Evolutionary conservation across 2,797 vertebrate genomes (phyloP).

Genomic region (Hozukius guyotensis): DNA sequence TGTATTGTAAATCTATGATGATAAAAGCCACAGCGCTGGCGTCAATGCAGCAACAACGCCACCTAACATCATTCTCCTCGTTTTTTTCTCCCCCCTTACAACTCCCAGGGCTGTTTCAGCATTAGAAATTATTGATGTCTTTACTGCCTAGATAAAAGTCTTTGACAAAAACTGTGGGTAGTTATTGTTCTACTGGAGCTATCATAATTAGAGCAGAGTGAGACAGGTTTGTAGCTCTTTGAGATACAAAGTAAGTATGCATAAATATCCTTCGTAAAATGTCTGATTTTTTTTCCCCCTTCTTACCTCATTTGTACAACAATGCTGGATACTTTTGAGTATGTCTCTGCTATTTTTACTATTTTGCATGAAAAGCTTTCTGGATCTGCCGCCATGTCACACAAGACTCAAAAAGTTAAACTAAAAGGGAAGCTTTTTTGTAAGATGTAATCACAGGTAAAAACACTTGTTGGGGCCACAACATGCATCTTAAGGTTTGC

Average conservation of each 20-base stretch:
- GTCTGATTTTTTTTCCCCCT: not conserved
- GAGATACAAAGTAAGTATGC: slow-evolving; percentile 20
- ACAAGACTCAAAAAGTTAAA: slow-evolving; percentile 16
- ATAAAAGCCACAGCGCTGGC: slow-evolving; percentile 53
- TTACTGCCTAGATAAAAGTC: slow-evolving; percentile 72
- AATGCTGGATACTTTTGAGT: slow-evolving; percentile 14
- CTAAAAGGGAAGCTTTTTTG: not conserved
- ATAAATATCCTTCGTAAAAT: slow-evolving; percentile 2
- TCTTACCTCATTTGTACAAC: slow-evolving; percentile 1
- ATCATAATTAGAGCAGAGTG: slow-evolving; percentile 56
- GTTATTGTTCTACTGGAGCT: slow-evolving; percentile 59
- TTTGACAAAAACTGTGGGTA: slow-evolving; percentile 64
- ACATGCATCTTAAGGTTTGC: not conserved
- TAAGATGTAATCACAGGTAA: not conserved
- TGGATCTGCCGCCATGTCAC: slow-evolving; percentile 2
- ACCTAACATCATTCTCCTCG: slow-evolving; percentile 62
- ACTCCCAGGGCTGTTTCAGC: slow-evolving; percentile 73
- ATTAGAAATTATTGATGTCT: slow-evolving; percentile 78
- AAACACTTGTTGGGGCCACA: not conserved
- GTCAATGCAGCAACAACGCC: slow-evolving; percentile 59
- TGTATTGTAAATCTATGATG: slow-evolving; percentile 49
- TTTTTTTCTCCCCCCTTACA: slow-evolving; percentile 34
- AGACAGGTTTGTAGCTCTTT: slow-evolving; percentile 38
- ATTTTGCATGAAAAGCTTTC: not conserved
- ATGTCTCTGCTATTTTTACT: slow-evolving; percentile 8